These are phyloP conservation scores for Leucoraja ocellata DNA, from an alignment of 2,797 vertebrate genomes.

Conservation along the genomic window DNA sequence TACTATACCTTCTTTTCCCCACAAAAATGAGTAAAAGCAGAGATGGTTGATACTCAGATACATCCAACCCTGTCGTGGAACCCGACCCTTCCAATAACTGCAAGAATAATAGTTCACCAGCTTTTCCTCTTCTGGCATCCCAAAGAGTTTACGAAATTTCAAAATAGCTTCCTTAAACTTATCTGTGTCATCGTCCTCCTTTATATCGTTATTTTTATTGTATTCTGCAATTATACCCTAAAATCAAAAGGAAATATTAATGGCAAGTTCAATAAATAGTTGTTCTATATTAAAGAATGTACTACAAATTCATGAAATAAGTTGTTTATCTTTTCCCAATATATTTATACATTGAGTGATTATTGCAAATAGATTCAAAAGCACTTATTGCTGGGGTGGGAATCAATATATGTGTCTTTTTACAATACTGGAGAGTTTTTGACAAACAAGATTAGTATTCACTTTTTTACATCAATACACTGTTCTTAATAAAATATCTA, in stretches of 20 bases:
- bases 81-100: conserved; percentile 95
- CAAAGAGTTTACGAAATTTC: conserved; percentile 88
- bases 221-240: conserved; percentile 96
- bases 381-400: neutral
- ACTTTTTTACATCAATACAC: too few species aligned
- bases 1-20: conserved; percentile 84
- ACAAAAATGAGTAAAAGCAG: conserved; percentile 91
- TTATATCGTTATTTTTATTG: conserved; percentile 88
- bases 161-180: conserved; percentile 92
- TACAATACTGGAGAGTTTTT: too few species aligned
- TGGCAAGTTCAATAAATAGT: neutral
- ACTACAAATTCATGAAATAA: neutral
- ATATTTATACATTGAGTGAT: neutral
- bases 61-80: conserved; percentile 92
- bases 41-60: conserved; percentile 99
- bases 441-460: too few species aligned
- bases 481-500: too few species aligned
- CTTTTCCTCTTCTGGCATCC: conserved; percentile 95
- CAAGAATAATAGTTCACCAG: conserved; percentile 97
- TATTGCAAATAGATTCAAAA: neutral
- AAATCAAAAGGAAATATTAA: neutral
- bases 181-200: conserved; percentile 89
- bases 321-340: neutral
- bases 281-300: neutral
- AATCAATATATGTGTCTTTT: neutral